A percentile compares a stretch with the other conserved stretches of the same genome.
Conservation (phyloP, 2,113 vertebrate genomes). For the Odocoileus virginianus region DNA sequence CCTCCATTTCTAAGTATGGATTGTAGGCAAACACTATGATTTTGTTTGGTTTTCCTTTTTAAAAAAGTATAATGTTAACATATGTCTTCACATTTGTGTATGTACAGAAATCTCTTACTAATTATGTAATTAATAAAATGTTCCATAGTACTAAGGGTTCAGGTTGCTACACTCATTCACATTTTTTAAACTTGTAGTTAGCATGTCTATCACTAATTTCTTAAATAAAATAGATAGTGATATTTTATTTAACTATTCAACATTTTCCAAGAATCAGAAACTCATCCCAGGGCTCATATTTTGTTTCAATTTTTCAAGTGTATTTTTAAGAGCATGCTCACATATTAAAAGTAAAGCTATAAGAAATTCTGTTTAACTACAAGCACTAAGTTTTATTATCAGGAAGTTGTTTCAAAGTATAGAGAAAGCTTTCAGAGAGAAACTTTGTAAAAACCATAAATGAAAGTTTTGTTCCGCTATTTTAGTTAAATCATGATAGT, state of each 20-base stretch:
- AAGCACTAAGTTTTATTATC: neutral
- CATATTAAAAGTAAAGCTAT: neutral
- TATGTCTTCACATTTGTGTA: neutral
- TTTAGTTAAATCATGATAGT: neutral
- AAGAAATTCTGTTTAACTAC: neutral
- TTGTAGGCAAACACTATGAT: neutral
- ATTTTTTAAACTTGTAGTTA: conserved; percentile 13
- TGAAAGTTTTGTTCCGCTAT: rapidly evolving
- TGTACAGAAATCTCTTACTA: neutral
- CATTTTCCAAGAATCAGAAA: neutral
- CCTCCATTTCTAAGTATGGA: neutral
- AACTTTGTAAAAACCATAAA: neutral
- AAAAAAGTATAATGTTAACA: neutral
- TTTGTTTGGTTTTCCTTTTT: neutral
- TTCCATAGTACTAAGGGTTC: neutral
- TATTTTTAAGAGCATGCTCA: neutral
- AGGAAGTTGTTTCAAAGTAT: neutral
- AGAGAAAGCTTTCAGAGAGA: neutral
- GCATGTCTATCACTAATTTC: conserved; percentile 2
- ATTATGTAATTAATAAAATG: neutral
- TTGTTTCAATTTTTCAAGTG: neutral
- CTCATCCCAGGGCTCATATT: neutral
- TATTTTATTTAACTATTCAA: neutral
- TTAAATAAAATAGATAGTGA: neutral
- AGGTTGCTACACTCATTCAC: neutral